These are phyloP conservation scores for Artemia sp. DNA, from an alignment of 2,888 invertebrate species.

Conservation along the genomic window DNA sequence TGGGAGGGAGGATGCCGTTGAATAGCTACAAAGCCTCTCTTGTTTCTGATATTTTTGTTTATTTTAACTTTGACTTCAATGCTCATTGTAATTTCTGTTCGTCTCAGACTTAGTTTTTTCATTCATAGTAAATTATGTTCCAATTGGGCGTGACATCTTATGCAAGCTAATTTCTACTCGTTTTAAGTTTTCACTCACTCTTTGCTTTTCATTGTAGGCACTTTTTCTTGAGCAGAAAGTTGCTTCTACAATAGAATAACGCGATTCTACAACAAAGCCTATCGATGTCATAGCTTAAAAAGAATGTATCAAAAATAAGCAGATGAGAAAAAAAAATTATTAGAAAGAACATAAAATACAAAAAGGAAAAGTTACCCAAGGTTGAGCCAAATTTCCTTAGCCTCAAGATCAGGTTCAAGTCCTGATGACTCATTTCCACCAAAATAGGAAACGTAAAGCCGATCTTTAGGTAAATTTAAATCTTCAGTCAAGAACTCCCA, in stretches of 20 bases:
- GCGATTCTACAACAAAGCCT: neutral
- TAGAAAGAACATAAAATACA: neutral
- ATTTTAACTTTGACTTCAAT: too few relatives aligned
- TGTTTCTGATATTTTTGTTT: too few relatives aligned
- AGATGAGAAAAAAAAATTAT: neutral
- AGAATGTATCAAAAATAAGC: neutral
- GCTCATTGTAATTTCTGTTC: too few relatives aligned
- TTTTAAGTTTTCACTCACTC: too few relatives aligned
- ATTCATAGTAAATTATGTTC: too few relatives aligned
- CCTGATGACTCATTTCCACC: slow-evolving; percentile 70
- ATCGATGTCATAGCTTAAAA: slow-evolving; percentile 14
- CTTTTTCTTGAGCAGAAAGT: too few relatives aligned
- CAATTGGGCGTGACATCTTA: too few relatives aligned
- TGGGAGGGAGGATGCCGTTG: too few relatives aligned
- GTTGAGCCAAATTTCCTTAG: slow-evolving; percentile 57
- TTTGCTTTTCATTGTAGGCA: too few relatives aligned
- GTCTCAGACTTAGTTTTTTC: too few relatives aligned
- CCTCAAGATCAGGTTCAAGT: slow-evolving; percentile 79
- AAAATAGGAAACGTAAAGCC: slow-evolving; percentile 95
- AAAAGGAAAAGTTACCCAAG: slow-evolving; percentile 42
- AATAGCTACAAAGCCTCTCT: too few relatives aligned
- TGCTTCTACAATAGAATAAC: slow-evolving; percentile 9
- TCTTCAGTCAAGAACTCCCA: slow-evolving; percentile 84
- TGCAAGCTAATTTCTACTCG: too few relatives aligned
- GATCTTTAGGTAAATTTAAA: slow-evolving; percentile 57